Evolutionary conservation across 2,113 vertebrate genomes (phyloP).

Genomic region (Rhynchopsitta pachyrhyncha): DNA sequence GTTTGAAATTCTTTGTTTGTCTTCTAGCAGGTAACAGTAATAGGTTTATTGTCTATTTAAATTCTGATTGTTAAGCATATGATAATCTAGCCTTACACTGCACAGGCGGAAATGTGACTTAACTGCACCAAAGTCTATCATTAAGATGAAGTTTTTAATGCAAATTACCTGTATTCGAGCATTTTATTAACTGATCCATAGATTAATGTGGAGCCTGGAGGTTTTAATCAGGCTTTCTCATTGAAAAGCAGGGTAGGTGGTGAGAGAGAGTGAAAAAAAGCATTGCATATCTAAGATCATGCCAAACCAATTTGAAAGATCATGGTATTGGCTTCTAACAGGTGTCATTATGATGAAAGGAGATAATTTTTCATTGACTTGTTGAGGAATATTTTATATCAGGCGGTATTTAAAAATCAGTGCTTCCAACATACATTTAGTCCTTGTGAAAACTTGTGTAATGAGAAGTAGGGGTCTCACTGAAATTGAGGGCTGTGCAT

Average conservation of each 20-base stretch:
- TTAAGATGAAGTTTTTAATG: constrained; percentile 14
- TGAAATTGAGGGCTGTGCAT: not conserved
- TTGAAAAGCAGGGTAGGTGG: not conserved
- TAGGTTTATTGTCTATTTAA: constrained; percentile 22
- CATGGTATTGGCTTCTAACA: not conserved
- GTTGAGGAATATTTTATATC: not conserved
- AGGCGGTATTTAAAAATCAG: not conserved
- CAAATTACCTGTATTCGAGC: not conserved
- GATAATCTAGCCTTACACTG: not conserved
- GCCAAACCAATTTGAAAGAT: not conserved
- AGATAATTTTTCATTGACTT: not conserved
- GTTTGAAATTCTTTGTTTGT: constrained; percentile 29
- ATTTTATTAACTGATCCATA: not conserved
- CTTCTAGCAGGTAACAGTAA: constrained; percentile 6
- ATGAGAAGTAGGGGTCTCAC: not conserved
- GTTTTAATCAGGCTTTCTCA: not conserved
- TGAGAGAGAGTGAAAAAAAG: not conserved
- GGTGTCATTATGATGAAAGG: not conserved
- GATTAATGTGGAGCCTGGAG: not conserved
- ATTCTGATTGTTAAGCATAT: not conserved
- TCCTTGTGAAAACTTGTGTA: not conserved
- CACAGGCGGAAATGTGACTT: not conserved
- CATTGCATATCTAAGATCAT: not conserved
- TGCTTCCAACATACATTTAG: not conserved
- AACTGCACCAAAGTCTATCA: not conserved